Percentiles rank a stretch among this genome's conserved stretches.
Conservation (phyloP, 2,888 invertebrate species). For the Nematopogon swammerdamellus region DNA sequence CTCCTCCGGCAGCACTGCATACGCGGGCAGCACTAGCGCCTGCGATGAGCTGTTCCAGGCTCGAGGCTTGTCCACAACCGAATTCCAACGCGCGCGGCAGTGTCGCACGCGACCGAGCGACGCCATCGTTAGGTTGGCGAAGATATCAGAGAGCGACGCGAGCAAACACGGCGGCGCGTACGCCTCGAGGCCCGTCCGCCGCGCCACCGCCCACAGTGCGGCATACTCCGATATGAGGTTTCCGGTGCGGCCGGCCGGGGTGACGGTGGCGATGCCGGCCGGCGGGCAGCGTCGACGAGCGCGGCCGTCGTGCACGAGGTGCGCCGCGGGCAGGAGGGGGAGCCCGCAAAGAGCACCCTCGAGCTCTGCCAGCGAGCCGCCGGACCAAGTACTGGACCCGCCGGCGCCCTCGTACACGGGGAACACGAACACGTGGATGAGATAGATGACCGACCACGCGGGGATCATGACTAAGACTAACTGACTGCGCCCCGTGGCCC, state of each 20-base stretch:
- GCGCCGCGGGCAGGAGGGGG: constrained; percentile 27
- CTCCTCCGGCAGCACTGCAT: constrained; percentile 49
- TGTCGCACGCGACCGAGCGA: constrained; percentile 51
- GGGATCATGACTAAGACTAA: constrained; percentile 56
- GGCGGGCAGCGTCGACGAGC: constrained; percentile 36
- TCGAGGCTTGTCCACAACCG: constrained; percentile 43
- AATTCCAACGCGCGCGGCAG: constrained; percentile 42
- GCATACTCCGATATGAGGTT: constrained; percentile 32
- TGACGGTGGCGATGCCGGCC: constrained; percentile 44
- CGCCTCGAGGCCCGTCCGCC: constrained; percentile 40
- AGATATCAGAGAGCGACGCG: constrained; percentile 23
- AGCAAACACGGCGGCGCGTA: constrained; percentile 47
- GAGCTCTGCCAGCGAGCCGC: constrained; percentile 43
- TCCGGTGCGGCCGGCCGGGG: constrained; percentile 51
- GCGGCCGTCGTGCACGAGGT: constrained; percentile 20
- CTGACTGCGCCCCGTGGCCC: constrained; percentile 55
- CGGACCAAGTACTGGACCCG: constrained; percentile 28
- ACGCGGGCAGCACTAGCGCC: constrained; percentile 52
- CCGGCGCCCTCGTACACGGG: constrained; percentile 44
- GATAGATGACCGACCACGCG: constrained; percentile 54
- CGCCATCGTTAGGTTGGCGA: constrained; percentile 40
- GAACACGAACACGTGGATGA: constrained; percentile 58
- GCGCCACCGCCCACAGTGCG: constrained; percentile 41
- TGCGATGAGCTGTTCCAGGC: constrained; percentile 56
- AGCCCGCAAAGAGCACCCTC: constrained; percentile 52